A percentile compares a stretch with the other conserved stretches of the same genome.
Evolutionary conservation across 2,888 invertebrate genomes (phyloP).

Genomic region (Apamea epomidion): DNA sequence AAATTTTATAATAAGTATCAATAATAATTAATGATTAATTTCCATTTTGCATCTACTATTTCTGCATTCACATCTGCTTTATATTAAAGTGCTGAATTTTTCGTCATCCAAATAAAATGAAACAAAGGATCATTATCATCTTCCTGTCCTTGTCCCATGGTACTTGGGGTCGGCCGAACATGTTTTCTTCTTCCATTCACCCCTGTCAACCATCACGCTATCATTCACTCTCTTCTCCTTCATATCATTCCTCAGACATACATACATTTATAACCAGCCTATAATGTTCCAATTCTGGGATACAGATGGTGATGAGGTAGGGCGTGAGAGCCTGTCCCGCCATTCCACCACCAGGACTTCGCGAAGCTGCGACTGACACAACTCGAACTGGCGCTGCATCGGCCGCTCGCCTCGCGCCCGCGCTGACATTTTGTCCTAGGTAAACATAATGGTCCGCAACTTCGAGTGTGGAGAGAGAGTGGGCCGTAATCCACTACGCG

Average conservation of each 20-base stretch:
- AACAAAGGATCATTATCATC: background rate
- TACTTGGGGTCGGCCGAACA: background rate
- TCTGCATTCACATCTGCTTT: background rate
- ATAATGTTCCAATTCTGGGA: background rate
- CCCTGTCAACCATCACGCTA: background rate
- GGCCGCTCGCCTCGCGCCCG: no score
- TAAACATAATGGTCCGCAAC: no score
- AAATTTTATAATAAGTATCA: background rate
- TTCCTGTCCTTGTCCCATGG: background rate
- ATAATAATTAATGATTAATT: background rate
- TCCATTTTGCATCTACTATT: slow-evolving; percentile 1
- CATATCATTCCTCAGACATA: background rate
- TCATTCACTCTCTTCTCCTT: background rate
- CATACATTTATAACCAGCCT: no score
- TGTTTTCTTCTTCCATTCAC: background rate
- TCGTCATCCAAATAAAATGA: background rate
- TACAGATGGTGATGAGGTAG: no score
- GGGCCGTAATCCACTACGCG: background rate
- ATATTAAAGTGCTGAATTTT: background rate
- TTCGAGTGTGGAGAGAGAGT: background rate
- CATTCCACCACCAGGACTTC: no score
- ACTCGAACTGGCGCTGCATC: no score
- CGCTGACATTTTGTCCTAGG: no score
- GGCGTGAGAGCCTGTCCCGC: no score
- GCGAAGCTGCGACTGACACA: no score